phyloP scores from a whole-genome alignment of 2,797 vertebrate genomes.

The Oreochromis mossambicus region DNA sequence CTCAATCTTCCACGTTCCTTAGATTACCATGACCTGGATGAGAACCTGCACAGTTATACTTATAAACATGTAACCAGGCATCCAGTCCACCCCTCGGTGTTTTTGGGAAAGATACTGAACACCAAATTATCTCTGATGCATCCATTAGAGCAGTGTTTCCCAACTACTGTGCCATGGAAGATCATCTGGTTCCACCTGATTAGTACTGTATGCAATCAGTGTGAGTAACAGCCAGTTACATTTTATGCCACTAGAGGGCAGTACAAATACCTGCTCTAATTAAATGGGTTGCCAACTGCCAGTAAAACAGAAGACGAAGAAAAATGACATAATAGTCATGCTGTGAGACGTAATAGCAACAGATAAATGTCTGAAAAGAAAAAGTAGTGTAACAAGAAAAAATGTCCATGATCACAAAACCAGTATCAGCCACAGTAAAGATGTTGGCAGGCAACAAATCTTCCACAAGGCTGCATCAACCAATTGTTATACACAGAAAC shows the following conservation, averaged over 20 bases:
- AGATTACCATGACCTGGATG: background rate
- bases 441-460: background rate
- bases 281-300: background rate
- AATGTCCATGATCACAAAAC: background rate
- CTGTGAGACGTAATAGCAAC: background rate
- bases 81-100: background rate
- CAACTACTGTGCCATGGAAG: background rate
- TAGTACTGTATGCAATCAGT: background rate
- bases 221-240: background rate
- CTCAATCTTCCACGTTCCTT: accelerated
- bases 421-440: background rate
- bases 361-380: background rate
- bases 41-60: background rate
- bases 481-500: background rate
- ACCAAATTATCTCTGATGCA: background rate
- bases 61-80: background rate
- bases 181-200: background rate
- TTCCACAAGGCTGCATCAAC: background rate
- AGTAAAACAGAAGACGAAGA: background rate
- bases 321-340: background rate
- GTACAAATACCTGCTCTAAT: background rate
- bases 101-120: background rate
- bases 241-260: background rate
- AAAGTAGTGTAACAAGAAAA: background rate
- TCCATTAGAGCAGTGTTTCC: background rate